Evolutionary conservation across 2,888 invertebrate genomes (phyloP).

Genomic region (Polyommatus iphigenia): DNA sequence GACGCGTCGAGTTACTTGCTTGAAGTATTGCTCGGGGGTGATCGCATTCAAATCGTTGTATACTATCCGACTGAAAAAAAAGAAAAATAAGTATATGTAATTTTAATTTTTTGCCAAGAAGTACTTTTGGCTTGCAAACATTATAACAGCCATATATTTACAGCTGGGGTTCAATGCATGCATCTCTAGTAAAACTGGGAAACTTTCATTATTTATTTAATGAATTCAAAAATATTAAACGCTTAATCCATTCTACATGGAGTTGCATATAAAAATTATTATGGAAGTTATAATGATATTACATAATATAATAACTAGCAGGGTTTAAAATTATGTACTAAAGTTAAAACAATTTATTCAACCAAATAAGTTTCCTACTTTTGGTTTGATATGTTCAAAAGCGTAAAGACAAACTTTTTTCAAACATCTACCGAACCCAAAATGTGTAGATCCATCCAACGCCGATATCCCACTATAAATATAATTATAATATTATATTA

Average conservation of each 20-base stretch:
- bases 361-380: neutral
- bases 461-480: constrained; percentile 44
- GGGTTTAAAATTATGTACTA: neutral
- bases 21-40: constrained; percentile 97
- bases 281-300: neutral
- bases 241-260: neutral
- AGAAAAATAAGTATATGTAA: constrained; percentile 30
- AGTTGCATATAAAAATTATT: neutral
- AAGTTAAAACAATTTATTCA: neutral
- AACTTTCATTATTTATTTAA: neutral
- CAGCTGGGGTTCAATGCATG: neutral
- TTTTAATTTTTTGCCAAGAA: neutral
- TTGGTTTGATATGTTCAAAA: constrained; percentile 17
- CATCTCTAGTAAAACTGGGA: neutral
- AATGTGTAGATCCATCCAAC: constrained; percentile 40
- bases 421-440: constrained; percentile 43
- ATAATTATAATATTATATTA: constrained; percentile 29
- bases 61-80: constrained; percentile 86
- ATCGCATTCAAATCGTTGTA: constrained; percentile 94
- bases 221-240: neutral
- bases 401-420: constrained; percentile 39
- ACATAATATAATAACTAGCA: neutral
- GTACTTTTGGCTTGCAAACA: neutral
- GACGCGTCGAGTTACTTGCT: constrained; percentile 92
- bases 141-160: neutral